Evolutionary conservation across 2,113 vertebrate genomes (phyloP).

Genomic region (Salvelinus alpinus): DNA sequence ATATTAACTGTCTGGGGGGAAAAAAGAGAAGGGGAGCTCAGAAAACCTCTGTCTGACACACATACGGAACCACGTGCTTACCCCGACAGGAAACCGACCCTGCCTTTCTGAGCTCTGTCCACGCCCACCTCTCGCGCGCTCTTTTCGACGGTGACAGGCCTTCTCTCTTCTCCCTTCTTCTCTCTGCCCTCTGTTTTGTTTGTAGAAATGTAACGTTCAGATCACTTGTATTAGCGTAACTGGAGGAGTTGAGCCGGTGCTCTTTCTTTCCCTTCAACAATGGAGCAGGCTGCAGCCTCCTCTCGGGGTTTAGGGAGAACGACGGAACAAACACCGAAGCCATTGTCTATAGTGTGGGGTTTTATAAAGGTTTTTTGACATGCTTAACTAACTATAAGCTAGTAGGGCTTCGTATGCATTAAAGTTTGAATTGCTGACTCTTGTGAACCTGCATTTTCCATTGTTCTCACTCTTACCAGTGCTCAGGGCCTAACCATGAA

Average conservation of each 20-base stretch:
- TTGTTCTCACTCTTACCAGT: too few species aligned
- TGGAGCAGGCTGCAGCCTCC: not conserved
- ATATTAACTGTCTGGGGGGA: not conserved
- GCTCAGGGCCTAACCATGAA: too few species aligned
- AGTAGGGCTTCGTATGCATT: too few species aligned
- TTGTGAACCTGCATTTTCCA: too few species aligned
- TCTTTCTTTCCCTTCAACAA: slow-evolving; percentile 21
- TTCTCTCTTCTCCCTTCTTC: not conserved
- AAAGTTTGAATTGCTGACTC: too few species aligned
- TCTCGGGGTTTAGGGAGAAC: too few species aligned
- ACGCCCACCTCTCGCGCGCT: slow-evolving; percentile 63
- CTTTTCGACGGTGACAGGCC: not conserved
- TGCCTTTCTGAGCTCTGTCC: slow-evolving; percentile 12
- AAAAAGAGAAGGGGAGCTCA: not conserved
- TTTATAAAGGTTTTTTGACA: too few species aligned
- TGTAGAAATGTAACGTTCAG: slow-evolving; percentile 55
- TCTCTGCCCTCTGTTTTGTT: slow-evolving; percentile 49
- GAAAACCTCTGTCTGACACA: slow-evolving; percentile 57
- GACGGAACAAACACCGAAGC: too few species aligned
- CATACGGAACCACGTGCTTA: slow-evolving; percentile 77
- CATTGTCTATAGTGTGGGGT: too few species aligned
- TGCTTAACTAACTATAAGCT: too few species aligned
- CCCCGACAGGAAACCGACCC: slow-evolving; percentile 64
- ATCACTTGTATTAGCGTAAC: slow-evolving; percentile 60
- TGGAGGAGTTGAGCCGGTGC: slow-evolving; percentile 35